Base-by-base conservation (phyloP, 1,140 invertebrate genomes). In the Elymnias hypermnestra region DNA sequence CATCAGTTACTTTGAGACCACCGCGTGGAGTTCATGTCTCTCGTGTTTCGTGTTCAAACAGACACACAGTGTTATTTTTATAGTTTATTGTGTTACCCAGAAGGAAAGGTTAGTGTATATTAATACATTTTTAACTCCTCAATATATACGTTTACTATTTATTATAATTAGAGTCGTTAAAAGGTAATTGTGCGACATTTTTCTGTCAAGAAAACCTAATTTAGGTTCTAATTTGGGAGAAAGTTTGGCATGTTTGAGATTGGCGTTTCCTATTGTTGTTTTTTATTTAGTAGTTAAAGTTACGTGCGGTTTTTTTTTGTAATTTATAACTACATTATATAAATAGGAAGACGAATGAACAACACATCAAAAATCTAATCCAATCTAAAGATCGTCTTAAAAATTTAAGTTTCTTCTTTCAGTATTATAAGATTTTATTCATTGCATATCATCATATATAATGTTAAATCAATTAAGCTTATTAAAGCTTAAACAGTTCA, bases 1-100 rank as follows among this genome's bases (percentile, higher is more conserved):
- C 26, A 38, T 57, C 60, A 66, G 63, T 66, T 57, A 41, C 46
- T 39, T 42, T 49, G 37, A 22, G 47, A 52, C 39, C 48, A 51
- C 42, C 21, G 39, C 36, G 48, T 18, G 13, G 26, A 12, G 26
- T 13, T 29, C 9, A 29, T 12, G 26, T 6, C 50, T 26, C 47
- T 41, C 26, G 33, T 46, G 25, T 42, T 18, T 12, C 28, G 46
- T 31, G 10, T 12, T 1, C 8, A 4, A 13, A 13, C n/a, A n/a
- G n/a, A n/a, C n/a, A n/a, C n/a, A n/a, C n/a, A n/a, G 57, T 14
- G 37, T 15, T 43, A 43, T 28, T 22, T 14, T 29, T 29, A 12
- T 29, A 29, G 26, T 29, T 29, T 2, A 28, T 28, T 29, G 26
- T 29, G 26, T 29, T 29, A 5, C 9, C 26, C 26, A 13, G 21